Base-by-base conservation (phyloP, 2,797 vertebrate species). In the Falco peregrinus region DNA sequence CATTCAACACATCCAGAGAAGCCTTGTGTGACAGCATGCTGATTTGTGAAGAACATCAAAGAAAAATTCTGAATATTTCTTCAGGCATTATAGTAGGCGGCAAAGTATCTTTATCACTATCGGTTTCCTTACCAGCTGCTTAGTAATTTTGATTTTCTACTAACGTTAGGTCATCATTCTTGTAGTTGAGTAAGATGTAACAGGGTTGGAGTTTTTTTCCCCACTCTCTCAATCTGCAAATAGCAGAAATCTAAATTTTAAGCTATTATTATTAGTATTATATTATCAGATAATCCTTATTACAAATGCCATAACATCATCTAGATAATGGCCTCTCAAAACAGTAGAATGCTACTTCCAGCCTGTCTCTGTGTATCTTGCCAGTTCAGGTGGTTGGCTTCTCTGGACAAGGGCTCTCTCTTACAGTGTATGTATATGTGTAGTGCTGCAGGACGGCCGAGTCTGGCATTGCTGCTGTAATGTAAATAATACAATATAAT, bases 401-500 rank as follows among this genome's bases (percentile, higher is more conserved):
- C 64, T 57, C 70, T 65, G 77, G 24, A 16, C 24, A 37, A 35
- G 13, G 37, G 6, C 47, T 53, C 39, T 37, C n/a, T 56, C 48
- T 43, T 71, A 4, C 56, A 5, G 26, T 16, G 12, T 20, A 7
- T 14, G 1, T 54, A 1, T 14, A 10, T 28, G 35, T 28, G 10
- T 33, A 28, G 5, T 9, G 24, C 69, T 67, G 16, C 33, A 39
- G 45, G 53, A 59, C 0, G 2, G 11, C 4, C 12, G n/a, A 68
- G 10, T 12, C 57, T 26, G 18, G 31, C 21, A 3, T 29, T 67
- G 70, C 69, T 92, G 68, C 68, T 29, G 3, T 60, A 37, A 82
- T n/a, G 47, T 57, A 94, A 89, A 93, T 71, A 48, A 71, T 77
- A 22, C 45, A 83, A 74, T 90, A n/a, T 69, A 83, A 96, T 93